Conservation (phyloP, 2,797 vertebrate genomes). For the Chiloscyllium punctatum region DNA sequence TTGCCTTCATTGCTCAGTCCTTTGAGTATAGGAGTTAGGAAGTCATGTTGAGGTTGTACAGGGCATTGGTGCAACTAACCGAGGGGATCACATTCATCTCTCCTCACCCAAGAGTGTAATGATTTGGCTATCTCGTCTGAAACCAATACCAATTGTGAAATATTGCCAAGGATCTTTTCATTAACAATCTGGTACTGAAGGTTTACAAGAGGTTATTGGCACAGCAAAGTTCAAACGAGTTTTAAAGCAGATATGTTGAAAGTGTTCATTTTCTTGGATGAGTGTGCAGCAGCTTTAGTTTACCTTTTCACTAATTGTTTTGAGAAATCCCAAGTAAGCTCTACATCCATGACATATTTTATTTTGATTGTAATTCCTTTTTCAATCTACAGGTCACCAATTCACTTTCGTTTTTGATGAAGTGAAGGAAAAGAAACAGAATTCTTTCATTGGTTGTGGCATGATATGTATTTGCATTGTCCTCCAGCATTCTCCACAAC, state of each 20-base stretch:
- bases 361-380: not conserved
- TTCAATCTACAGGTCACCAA: not conserved
- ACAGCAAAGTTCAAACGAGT: not conserved
- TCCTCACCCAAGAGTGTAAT: too few relatives aligned
- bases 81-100: too few relatives aligned
- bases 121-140: too few relatives aligned
- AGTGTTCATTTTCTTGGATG: not conserved
- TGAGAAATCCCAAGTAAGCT: not conserved
- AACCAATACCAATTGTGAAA: too few relatives aligned
- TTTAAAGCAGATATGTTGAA: not conserved
- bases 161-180: too few relatives aligned
- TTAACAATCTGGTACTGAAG: not conserved
- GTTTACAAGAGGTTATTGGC: not conserved
- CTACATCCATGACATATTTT: not conserved
- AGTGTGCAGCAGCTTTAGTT: not conserved
- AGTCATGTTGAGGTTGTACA: too few relatives aligned
- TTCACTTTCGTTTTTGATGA: not conserved
- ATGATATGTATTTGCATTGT: not conserved
- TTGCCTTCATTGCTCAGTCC: too few relatives aligned
- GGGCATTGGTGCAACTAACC: too few relatives aligned
- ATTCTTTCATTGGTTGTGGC: not conserved
- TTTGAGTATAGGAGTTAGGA: too few relatives aligned
- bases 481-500: not conserved
- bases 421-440: not conserved
- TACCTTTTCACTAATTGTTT: not conserved